Evolutionary conservation across 2,888 invertebrate species (phyloP).

Genomic region (Electrophaes corylata): DNA sequence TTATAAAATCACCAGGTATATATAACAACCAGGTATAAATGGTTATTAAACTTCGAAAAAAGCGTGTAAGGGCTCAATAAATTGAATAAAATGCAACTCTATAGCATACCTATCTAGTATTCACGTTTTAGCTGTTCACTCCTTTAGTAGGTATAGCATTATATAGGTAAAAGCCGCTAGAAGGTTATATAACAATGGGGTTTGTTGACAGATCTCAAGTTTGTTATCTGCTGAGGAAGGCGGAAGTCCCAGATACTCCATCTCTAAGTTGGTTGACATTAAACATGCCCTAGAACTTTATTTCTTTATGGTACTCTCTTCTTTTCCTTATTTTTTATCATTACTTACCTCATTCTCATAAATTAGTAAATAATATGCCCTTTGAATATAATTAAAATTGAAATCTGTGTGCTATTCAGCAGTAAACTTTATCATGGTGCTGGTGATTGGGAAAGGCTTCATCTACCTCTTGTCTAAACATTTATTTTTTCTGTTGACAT

Average conservation of each 20-base stretch:
- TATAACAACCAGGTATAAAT: no score
- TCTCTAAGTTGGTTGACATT: conserved; percentile 4
- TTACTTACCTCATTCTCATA: neutral
- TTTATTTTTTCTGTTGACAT: no score
- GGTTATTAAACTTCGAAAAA: conserved; percentile 35
- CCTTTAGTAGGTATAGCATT: neutral
- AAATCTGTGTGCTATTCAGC: no score
- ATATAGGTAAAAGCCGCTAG: conserved; percentile 20
- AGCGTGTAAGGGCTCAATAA: neutral
- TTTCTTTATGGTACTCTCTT: conserved; percentile 2
- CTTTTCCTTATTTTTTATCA: neutral
- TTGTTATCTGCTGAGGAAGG: conserved; percentile 26
- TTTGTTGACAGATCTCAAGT: conserved; percentile 56
- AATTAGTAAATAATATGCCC: no score
- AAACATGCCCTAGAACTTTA: conserved; percentile 3
- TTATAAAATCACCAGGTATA: conserved; percentile 92
- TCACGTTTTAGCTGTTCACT: neutral
- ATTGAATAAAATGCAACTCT: neutral
- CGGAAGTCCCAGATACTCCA: conserved; percentile 17
- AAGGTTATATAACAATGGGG: conserved; percentile 67
- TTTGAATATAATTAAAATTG: no score
- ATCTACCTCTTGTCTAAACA: no score
- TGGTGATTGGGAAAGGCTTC: no score
- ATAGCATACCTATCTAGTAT: neutral
- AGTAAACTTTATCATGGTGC: no score